Evolutionary conservation across 2,888 invertebrate genomes (phyloP), one percentile per base, ranked within the genome.

Genomic region (Zaprionus lineosus): DNA sequence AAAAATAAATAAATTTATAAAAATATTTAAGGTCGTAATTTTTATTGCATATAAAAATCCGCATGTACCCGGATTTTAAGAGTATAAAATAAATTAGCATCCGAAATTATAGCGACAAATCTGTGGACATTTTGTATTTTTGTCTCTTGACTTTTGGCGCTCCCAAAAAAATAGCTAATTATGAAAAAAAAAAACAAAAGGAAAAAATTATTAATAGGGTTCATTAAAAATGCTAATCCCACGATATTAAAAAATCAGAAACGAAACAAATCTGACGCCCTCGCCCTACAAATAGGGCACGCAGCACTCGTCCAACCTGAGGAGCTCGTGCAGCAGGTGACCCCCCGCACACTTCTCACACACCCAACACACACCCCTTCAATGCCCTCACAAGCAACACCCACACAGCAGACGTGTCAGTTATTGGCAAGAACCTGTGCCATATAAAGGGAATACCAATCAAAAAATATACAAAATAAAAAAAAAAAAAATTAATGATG

Each of bases 141-240:
- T n/a, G n/a, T n/a, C n/a, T n/a, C n/a, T n/a, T n/a, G n/a, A n/a
- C n/a, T n/a, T n/a, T 39, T 43, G 14, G 11, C 37, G 12, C 31
- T 21, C 24, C 34, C 9, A 2, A 43, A 34, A 57, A 48, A 50
- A 16, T 34, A 37, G 48, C 33, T 47, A 24, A 44, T 74, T 51
- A 46, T 62, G 16, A 50, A 50, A 37, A 15, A 43, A 46, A 37
- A 47, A 28, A 16, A 53, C n/a, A n/a, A n/a, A n/a, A n/a, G n/a
- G n/a, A n/a, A n/a, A n/a, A n/a, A n/a, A n/a, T n/a, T n/a, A n/a
- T n/a, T 55, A 70, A 75, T 62, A 57, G 50, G 26, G 33, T 6
- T 36, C 40, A 39, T 69, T 56, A 79, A 65, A 61, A 69, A 84
- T 75, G 85, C 41, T 67, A 78, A 77, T 79, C 75, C 51, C n/a